phyloP scores from a whole-genome alignment of 2,113 vertebrate genomes.

The Oreochromis spilurus region DNA sequence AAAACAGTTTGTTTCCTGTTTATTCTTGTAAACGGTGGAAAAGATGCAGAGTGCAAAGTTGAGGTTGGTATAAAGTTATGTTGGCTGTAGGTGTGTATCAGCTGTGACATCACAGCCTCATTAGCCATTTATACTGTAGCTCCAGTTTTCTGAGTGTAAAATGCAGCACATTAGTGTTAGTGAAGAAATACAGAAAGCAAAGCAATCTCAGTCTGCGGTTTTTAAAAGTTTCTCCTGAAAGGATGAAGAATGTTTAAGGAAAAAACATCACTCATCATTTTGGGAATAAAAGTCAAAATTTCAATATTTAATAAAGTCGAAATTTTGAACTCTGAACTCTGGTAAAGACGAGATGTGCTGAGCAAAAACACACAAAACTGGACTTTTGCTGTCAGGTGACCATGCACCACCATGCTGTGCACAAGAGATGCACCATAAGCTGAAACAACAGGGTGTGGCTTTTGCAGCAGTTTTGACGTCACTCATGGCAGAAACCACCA shows the following conservation, averaged over 20 bases:
- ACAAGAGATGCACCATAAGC: not conserved
- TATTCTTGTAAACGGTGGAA: not conserved
- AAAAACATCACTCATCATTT: not conserved
- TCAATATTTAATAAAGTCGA: not conserved
- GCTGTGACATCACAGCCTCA: not conserved
- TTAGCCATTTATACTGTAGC: not conserved
- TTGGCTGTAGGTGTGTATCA: not conserved
- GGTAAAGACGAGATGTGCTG: not conserved
- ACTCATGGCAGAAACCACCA: not conserved
- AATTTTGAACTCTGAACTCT: not conserved
- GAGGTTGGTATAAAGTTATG: not conserved
- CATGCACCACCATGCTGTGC: accelerated
- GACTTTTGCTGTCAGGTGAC: not conserved
- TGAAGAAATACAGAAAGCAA: not conserved
- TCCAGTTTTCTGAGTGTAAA: not conserved
- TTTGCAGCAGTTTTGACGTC: not conserved
- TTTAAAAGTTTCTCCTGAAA: not conserved
- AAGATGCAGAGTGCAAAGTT: not conserved
- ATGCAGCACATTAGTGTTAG: not conserved
- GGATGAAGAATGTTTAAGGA: not conserved
- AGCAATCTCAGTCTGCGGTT: not conserved
- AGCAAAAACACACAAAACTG: not conserved
- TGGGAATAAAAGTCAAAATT: not conserved
- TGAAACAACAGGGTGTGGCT: not conserved
- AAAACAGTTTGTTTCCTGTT: not conserved